Conservation (phyloP, 1,140 invertebrate species). For the Nomia melanderi region DNA sequence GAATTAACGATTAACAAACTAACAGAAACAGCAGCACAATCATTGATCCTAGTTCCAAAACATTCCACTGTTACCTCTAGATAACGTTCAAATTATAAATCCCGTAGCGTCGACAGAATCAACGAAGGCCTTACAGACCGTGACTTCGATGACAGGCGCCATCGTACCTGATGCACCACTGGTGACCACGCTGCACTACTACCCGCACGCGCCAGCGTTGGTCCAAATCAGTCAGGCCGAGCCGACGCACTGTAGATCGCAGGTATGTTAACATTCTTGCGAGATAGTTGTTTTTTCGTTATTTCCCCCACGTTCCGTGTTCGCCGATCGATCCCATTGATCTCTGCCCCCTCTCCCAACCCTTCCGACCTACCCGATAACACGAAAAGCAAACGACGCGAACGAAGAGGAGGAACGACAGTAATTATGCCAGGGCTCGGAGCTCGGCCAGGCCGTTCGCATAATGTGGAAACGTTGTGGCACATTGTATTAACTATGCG, state of each 20-base stretch:
- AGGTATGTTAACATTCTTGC: conserved; percentile 64
- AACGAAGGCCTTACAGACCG: conserved; percentile 83
- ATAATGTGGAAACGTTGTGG: conserved; percentile 64
- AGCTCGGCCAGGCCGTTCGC: conserved; percentile 57
- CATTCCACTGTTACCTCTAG: not conserved
- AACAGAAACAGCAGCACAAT: too few species aligned
- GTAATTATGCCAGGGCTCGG: conserved; percentile 57
- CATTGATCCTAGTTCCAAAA: too few species aligned
- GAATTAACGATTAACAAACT: too few species aligned
- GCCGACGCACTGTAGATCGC: conserved; percentile 76
- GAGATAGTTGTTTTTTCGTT: not conserved
- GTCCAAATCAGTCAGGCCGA: conserved; percentile 81
- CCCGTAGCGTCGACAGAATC: conserved; percentile 79
- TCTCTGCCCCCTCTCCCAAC: too few species aligned
- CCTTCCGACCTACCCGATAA: not conserved
- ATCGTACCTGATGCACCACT: conserved; percentile 76
- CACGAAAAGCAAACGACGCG: conserved; percentile 1
- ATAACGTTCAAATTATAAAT: conserved; percentile 29
- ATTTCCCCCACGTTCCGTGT: too few species aligned
- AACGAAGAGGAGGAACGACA: not conserved
- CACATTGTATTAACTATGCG: conserved; percentile 65
- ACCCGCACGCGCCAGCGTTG: conserved; percentile 75
- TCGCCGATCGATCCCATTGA: not conserved
- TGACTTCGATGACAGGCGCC: conserved; percentile 80
- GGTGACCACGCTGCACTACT: conserved; percentile 77